Conservation (phyloP, 2,888 invertebrate species). For the Azorinus chamasolen region DNA sequence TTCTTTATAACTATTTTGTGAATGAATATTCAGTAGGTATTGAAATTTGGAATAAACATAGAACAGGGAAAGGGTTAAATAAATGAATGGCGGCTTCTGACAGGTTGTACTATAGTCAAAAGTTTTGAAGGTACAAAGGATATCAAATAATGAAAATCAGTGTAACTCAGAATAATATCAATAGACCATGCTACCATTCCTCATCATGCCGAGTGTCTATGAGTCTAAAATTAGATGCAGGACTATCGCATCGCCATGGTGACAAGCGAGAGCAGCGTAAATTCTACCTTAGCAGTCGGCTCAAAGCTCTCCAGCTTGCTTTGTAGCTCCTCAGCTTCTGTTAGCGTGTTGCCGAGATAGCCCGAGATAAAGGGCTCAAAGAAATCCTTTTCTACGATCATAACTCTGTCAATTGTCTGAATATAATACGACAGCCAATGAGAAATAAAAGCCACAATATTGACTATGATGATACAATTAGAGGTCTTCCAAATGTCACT, state of each 20-base stretch:
- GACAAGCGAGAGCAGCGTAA: conserved; percentile 30
- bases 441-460: conserved; percentile 15
- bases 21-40: too few relatives aligned
- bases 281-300: conserved; percentile 81
- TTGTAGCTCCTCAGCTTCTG: conserved; percentile 78
- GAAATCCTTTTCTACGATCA: conserved; percentile 80
- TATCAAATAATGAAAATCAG: too few relatives aligned
- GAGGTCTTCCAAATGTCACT: background rate
- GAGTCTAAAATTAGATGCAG: too few relatives aligned
- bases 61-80: too few relatives aligned
- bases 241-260: conserved; percentile 1
- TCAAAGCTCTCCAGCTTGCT: conserved; percentile 79
- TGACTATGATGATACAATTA: conserved; percentile 25
- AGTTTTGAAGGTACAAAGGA: too few relatives aligned
- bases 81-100: too few relatives aligned
- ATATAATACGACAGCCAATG: conserved; percentile 24
- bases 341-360: conserved; percentile 78
- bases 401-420: conserved; percentile 83
- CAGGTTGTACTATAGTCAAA: too few relatives aligned
- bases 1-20: too few relatives aligned
- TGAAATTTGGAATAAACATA: too few relatives aligned
- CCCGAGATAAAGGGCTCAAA: conserved; percentile 83
- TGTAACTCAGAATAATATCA: too few relatives aligned
- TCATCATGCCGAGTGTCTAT: too few relatives aligned
- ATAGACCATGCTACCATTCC: too few relatives aligned